Evolutionary conservation across 1,140 invertebrate species (phyloP).

Genomic region (Oncopeltus fasciatus): DNA sequence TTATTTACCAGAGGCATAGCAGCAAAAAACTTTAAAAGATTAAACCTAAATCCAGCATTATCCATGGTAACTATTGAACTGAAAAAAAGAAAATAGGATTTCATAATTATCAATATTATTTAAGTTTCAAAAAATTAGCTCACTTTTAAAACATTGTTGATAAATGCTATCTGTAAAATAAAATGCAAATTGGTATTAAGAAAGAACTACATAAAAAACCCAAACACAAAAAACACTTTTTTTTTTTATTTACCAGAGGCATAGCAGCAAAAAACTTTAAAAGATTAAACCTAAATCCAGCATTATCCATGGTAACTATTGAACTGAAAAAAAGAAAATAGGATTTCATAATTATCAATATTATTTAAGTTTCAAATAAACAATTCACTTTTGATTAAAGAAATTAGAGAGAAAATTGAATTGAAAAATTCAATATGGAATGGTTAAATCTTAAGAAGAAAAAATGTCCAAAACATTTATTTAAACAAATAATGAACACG

Average conservation of each 20-base stretch:
- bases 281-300: conserved; percentile 59
- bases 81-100: conserved; percentile 29
- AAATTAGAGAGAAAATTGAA: conserved; percentile 87
- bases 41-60: conserved; percentile 52
- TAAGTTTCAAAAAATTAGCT: conserved; percentile 22
- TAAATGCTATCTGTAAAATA: conserved; percentile 59
- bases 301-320: conserved; percentile 74
- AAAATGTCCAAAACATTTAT: too few species aligned
- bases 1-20: conserved; percentile 65
- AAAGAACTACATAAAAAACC: conserved; percentile 11
- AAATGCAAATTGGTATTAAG: conserved; percentile 23
- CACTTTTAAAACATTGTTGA: conserved; percentile 82
- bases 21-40: conserved; percentile 60
- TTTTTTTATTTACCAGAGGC: conserved; percentile 54
- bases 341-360: not conserved
- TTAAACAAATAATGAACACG: too few species aligned
- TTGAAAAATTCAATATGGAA: too few species aligned
- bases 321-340: conserved; percentile 46
- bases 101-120: too few species aligned
- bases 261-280: conserved; percentile 63
- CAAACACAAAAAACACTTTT: conserved; percentile 17
- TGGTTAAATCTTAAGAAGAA: too few species aligned
- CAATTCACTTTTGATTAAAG: conserved; percentile 54
- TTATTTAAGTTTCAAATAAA: too few species aligned
- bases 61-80: conserved; percentile 88